Conservation (phyloP, 1,140 invertebrate species). For the Medauroidea extradentata region DNA sequence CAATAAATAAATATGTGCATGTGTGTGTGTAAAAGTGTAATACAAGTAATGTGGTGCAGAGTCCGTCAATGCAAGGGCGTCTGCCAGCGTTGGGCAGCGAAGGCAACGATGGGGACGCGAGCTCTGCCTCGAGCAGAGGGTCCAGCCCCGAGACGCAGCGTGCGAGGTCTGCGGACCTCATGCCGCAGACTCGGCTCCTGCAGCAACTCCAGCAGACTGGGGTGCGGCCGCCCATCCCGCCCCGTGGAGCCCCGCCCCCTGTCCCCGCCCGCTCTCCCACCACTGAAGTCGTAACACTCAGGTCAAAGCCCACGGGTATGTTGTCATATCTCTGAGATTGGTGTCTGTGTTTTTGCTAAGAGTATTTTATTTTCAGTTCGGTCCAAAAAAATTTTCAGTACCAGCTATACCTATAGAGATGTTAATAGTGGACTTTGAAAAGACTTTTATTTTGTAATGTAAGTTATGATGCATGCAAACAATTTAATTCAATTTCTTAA, state of each 20-base stretch:
- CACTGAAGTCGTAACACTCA: constrained; percentile 27
- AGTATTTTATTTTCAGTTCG: no score
- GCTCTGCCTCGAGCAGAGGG: constrained; percentile 41
- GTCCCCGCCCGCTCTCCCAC: constrained; percentile 40
- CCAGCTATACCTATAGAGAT: no score
- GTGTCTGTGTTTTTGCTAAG: no score
- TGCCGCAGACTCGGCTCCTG: constrained; percentile 23
- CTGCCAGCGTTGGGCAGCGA: constrained; percentile 6
- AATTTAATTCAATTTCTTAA: no score
- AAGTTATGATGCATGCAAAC: no score
- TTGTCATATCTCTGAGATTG: no score
- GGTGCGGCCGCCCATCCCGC: constrained; percentile 54
- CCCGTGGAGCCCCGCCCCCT: constrained; percentile 50
- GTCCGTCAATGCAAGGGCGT: constrained; percentile 19
- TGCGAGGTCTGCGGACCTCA: constrained; percentile 23
- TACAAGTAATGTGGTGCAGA: constrained; percentile 28
- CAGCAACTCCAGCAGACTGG: constrained; percentile 33
- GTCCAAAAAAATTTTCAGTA: no score
- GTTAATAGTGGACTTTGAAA: no score
- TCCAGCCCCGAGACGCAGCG: constrained; percentile 48
- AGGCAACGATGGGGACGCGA: constrained; percentile 19
- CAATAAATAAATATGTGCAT: constrained; percentile 41
- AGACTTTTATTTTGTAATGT: no score
- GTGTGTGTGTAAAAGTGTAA: not conserved
- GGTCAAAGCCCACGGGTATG: not conserved